Evolutionary conservation across 2,797 vertebrate genomes (phyloP), one percentile per base, ranked within the genome.

Genomic region (Carapus acus): DNA sequence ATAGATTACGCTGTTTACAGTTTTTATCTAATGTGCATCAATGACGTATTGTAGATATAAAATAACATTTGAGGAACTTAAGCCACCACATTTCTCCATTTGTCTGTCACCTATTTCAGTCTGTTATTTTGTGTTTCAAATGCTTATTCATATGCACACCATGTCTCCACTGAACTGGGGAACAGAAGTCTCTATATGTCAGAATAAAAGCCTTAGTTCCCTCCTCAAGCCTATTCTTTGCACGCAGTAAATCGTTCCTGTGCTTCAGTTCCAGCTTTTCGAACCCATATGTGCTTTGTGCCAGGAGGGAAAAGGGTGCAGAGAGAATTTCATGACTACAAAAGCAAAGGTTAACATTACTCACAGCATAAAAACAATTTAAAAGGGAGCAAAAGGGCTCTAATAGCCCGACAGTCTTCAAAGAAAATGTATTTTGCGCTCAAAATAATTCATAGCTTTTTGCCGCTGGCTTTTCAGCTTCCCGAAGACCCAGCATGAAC

Each of bases 401-500:
- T 88, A 85, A 86, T 85, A 77, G 86, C 84, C 79, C 79, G 70
- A 87, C 83, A 79, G 83, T 87, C 86, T 89, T 87, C 85, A 88
- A 85, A 89, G 86, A 88, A 90, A 89, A 88, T 88, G 84, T 81
- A 87, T 89, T 90, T 90, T 87, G 86, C 57, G 84, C 87, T 86
- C 74, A 85, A 88, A 90, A 89, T 89, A 88, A 89, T 90, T 88
- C 85, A 86, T 87, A 86, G 85, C 83, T 86, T 89, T 90, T 90
- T 84, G 83, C 84, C 67, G 49, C 82, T 87, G 83, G 84, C 85
- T 89, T 88, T 83, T 85, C 82, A 85, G 85, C 81, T 87, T 86
- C 85, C 84, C 68, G 61, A 77, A 86, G 83, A 85, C 85, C 78
- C 86, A 86, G 85, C 84, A 83, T 87, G 86, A 88, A 85, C 86